Evolutionary conservation across 2,113 vertebrate species (phyloP), one percentile per base, ranked within the genome.

Genomic region (Mionectes macconnelli): DNA sequence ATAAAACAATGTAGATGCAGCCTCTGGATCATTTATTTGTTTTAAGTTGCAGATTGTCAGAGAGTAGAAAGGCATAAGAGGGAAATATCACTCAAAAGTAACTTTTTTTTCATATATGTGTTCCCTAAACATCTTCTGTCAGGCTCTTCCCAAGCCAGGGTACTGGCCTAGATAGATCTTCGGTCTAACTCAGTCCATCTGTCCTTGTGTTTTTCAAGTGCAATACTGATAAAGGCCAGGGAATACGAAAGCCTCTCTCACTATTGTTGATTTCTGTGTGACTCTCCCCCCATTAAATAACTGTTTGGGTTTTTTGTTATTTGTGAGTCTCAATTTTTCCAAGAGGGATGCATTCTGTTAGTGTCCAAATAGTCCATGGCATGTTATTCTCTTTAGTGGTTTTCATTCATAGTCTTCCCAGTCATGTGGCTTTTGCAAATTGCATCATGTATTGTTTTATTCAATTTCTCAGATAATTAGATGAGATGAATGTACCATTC

Each of bases 401-500:
- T 91, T 68, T 53, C 13, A 28, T 59, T 89, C 56, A 82, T 7
- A 82, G 42, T 62, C 68, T 75, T 44, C 39, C 23, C 37, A 35
- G 47, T 63, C 84, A 52, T 10, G 25, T 60, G 44, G 50, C 49
- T 56, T 85, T 68, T 82, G 62, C 47, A 83, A 66, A 83, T 82
- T 87, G 33, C 70, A 73, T 85, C 49, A 25, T 44, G 13, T 68
- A 18, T 56, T 84, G 15, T 68, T 86, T 94, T 85, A 77, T 66
- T 55, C 21, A 4, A 42, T 83, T 90, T 88, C 59, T 73, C 62
- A 69, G 85, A 69, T 83, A 72, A 87, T 85, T 72, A 73, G 42
- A 62, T 44, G n/a, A 93, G 50, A 45, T 30, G 0, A 74, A 73
- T 62, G n/a, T 62, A 6, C 3, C 42, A 69, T 83, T 35, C 42